Base-by-base conservation (phyloP, 2,797 vertebrate genomes). In the Bucorvus abyssinicus region DNA sequence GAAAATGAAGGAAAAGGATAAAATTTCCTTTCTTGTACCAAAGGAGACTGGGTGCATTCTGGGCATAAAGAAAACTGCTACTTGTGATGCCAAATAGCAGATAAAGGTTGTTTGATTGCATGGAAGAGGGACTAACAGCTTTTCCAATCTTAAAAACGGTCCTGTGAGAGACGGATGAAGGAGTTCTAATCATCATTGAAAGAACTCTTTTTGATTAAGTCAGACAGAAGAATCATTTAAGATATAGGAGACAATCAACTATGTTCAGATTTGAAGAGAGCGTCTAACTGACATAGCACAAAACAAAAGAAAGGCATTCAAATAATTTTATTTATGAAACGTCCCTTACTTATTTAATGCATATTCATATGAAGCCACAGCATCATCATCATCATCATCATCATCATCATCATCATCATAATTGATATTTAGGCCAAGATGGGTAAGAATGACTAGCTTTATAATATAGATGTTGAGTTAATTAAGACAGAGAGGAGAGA, bases 201-300 rank as follows among this genome's bases (percentile, higher is more conserved):
- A 36, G 52, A 93, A 60, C 27, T 94, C 20, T 89, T 96, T 94
- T 87, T 92, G 77, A 90, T 91, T 94, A 93, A 92, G 71, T 92
- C 70, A 83, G 86, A 82, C 59, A 90, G 83, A 91, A 78, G 68
- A 91, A 84, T 89, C 4, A 5, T 90, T 84, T 87, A 92, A 92
- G 60, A 75, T 71, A 85, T 12, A 84, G 80, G 27, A 92, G 60
- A 89, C 40, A 90, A 87, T 80, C 67, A 65, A 75, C 67, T 45
- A 77, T 59, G 49, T 79, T 89, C 80, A 85, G 30, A 93, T 94
- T 93, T 93, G 49, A 92, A 84, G 63, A 90, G 22, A 89, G 7
- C n/a, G 23, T 94, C 67, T 86, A 45, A 63, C 29, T 80, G 67
- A 57, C 56, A 77, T 13, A 68, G 60, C 68, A 76, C 47, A 90